A percentile compares a stretch with the other conserved stretches of the same genome.
Evolutionary conservation across 1,140 invertebrate species (phyloP).

Genomic region (Drosophila quadrilineata): DNA sequence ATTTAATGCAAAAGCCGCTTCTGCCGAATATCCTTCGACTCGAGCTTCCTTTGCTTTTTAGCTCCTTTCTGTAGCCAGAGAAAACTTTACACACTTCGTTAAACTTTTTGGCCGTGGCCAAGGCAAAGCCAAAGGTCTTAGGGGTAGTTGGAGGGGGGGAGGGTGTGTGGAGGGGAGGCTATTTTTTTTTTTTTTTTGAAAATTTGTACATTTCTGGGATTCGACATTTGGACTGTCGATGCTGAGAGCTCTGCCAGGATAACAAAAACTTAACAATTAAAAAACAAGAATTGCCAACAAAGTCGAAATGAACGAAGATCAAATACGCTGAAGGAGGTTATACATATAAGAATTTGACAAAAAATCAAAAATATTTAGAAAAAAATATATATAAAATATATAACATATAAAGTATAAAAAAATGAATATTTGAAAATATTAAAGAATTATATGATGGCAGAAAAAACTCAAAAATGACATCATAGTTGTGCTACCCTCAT

Average conservation of each 20-base stretch:
- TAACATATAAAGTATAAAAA: too few relatives aligned
- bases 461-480: too few relatives aligned
- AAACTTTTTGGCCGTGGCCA: slow-evolving; percentile 57
- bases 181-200: too few relatives aligned
- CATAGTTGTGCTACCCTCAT: background rate
- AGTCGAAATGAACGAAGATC: background rate
- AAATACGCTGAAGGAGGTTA: background rate
- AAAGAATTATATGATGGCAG: too few relatives aligned
- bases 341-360: background rate
- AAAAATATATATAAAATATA: background rate
- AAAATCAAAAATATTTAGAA: background rate
- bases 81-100: slow-evolving; percentile 75
- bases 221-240: slow-evolving; percentile 11
- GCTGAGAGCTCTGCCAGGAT: slow-evolving; percentile 14
- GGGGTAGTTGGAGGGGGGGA: slow-evolving; percentile 2
- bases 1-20: slow-evolving; percentile 74
- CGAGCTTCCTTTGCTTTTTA: too few relatives aligned
- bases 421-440: too few relatives aligned
- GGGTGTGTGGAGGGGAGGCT: background rate
- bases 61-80: slow-evolving; percentile 30
- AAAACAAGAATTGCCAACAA: slow-evolving; percentile 46
- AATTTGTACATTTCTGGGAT: slow-evolving; percentile 7
- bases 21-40: too few relatives aligned
- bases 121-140: slow-evolving; percentile 25
- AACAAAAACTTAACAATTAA: slow-evolving; percentile 77